phyloP scores from a whole-genome alignment of 2,888 invertebrate species.

The Dryadula phaetusa region DNA sequence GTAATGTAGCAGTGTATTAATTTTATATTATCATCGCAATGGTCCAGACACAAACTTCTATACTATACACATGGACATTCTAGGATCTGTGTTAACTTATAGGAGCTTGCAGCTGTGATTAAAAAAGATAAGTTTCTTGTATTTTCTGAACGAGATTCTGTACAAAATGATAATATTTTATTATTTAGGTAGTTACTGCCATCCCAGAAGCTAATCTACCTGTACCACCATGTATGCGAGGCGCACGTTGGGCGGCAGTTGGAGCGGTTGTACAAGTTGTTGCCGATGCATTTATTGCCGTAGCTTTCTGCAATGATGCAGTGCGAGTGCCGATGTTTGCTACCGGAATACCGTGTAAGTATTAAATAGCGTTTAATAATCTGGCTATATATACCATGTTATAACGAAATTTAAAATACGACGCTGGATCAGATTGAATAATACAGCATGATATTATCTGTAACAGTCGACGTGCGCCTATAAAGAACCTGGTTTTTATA shows the following conservation, averaged over 20 bases:
- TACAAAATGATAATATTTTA: not conserved
- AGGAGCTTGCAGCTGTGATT: not conserved
- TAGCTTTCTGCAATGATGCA: slow-evolving; percentile 68
- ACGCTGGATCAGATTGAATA: no score
- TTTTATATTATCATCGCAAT: no score
- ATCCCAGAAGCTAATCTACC: slow-evolving; percentile 73
- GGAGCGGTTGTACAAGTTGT: slow-evolving; percentile 68
- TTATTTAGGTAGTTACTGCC: slow-evolving; percentile 75
- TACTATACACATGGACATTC: no score
- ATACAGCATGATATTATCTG: no score
- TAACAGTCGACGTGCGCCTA: no score
- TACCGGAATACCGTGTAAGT: slow-evolving; percentile 71
- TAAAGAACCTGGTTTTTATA: no score
- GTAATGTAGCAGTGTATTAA: slow-evolving; percentile 65
- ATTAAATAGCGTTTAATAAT: not conserved
- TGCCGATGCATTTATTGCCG: slow-evolving; percentile 67
- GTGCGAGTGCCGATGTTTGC: slow-evolving; percentile 68
- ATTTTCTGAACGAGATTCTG: not conserved
- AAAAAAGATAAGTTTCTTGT: not conserved
- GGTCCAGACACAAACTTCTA: no score
- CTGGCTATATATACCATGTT: no score
- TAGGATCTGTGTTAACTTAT: no score
- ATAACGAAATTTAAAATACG: no score
- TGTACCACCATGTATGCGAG: slow-evolving; percentile 67
- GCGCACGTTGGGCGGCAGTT: slow-evolving; percentile 69